phyloP scores from a whole-genome alignment of 2,888 invertebrate genomes.

The Acanthococcus lagerstroemiae region DNA sequence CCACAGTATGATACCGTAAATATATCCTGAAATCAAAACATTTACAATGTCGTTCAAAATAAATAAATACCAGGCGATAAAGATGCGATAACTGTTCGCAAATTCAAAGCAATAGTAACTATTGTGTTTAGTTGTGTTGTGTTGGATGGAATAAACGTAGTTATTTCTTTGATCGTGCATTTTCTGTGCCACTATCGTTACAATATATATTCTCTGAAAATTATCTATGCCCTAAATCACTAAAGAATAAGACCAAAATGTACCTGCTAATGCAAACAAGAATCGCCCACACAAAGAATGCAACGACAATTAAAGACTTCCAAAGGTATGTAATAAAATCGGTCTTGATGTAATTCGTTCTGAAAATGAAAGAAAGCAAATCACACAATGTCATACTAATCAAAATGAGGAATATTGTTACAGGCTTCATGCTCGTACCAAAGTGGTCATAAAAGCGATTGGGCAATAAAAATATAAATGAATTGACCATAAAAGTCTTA shows the following conservation, averaged over 20 bases:
- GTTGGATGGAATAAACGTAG: too few species aligned
- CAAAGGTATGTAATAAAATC: slow-evolving; percentile 11
- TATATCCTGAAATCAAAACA: slow-evolving; percentile 52
- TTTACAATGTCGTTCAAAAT: too few species aligned
- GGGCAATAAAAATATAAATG: not conserved
- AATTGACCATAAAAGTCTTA: not conserved
- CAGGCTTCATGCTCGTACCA: too few species aligned
- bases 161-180: not conserved
- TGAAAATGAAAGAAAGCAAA: not conserved
- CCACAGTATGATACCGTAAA: slow-evolving; percentile 71
- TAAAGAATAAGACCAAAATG: slow-evolving; percentile 42
- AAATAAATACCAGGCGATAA: too few species aligned
- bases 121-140: too few species aligned
- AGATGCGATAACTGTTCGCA: too few species aligned
- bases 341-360: slow-evolving; percentile 12
- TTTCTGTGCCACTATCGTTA: too few species aligned
- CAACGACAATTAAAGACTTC: slow-evolving; percentile 1
- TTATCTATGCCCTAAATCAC: not conserved
- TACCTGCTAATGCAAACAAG: slow-evolving; percentile 32
- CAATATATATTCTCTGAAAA: slow-evolving; percentile 22
- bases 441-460: too few species aligned
- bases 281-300: slow-evolving; percentile 22
- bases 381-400: too few species aligned
- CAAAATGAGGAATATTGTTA: too few species aligned
- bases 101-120: too few species aligned